Evolutionary conservation across 2,113 vertebrate genomes (phyloP).

Genomic region (Sinocyclocheilus rhinocerous): DNA sequence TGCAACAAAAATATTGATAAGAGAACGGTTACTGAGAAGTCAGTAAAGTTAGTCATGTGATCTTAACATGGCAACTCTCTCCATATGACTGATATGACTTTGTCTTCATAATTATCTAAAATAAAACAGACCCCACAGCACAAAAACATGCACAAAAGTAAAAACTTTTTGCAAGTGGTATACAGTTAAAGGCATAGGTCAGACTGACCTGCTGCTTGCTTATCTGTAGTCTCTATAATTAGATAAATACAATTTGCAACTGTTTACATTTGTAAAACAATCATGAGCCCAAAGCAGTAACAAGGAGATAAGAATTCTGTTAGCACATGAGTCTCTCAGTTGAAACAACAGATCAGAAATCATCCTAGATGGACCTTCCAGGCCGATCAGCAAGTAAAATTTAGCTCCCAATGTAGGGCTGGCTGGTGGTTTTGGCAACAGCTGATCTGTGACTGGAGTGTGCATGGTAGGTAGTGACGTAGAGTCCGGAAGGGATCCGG

Average conservation of each 20-base stretch:
- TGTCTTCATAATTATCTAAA: neutral
- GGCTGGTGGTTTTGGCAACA: no score
- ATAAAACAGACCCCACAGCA: neutral
- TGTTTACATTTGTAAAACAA: neutral
- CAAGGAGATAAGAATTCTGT: neutral
- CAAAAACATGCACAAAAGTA: neutral
- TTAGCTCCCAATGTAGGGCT: no score
- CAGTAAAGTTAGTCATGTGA: neutral
- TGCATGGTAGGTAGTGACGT: no score
- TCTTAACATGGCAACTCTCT: neutral
- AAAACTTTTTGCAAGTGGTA: neutral
- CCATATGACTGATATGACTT: neutral
- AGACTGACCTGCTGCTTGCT: neutral
- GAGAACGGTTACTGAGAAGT: neutral
- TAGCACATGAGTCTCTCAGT: neutral
- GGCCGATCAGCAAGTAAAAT: no score
- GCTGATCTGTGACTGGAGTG: no score
- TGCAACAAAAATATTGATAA: neutral
- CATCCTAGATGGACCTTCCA: no score
- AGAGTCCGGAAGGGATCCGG: no score
- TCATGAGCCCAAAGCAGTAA: neutral
- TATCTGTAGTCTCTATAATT: neutral
- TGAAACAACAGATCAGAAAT: no score
- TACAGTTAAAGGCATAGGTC: neutral
- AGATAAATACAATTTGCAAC: neutral